Evolutionary conservation across 2,888 invertebrate genomes (phyloP).

Genomic region (Spilarctia lutea): DNA sequence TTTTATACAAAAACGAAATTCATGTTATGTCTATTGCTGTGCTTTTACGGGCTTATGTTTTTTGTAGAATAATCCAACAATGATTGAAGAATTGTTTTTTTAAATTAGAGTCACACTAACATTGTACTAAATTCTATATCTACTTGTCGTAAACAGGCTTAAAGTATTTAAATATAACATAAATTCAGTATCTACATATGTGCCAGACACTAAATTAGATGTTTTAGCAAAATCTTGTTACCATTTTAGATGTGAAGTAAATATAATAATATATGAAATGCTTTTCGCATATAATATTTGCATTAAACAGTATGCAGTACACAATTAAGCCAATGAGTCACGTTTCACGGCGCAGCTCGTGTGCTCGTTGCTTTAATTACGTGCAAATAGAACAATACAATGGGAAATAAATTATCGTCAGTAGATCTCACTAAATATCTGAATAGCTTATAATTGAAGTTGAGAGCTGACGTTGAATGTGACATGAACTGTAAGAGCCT

Average conservation of each 20-base stretch:
- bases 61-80: neutral
- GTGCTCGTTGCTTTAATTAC: conserved; percentile 56
- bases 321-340: conserved; percentile 69
- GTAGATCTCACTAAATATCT: conserved; percentile 40
- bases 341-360: conserved; percentile 53
- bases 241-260: neutral
- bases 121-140: neutral
- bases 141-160: neutral
- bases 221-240: neutral
- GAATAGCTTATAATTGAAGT: conserved; percentile 39
- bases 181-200: neutral
- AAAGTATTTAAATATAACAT: neutral
- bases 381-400: conserved; percentile 54
- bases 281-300: conserved; percentile 41
- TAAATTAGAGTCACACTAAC: neutral
- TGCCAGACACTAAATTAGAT: neutral
- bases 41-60: neutral
- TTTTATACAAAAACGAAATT: neutral
- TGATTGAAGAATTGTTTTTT: neutral
- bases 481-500: conserved; percentile 15
- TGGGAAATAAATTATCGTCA: conserved; percentile 55
- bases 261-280: neutral
- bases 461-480: conserved; percentile 20
- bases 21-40: neutral
- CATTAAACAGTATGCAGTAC: conserved; percentile 46